Conservation (phyloP, 2,888 invertebrate genomes). For the Drosophila bunnanda region DNA sequence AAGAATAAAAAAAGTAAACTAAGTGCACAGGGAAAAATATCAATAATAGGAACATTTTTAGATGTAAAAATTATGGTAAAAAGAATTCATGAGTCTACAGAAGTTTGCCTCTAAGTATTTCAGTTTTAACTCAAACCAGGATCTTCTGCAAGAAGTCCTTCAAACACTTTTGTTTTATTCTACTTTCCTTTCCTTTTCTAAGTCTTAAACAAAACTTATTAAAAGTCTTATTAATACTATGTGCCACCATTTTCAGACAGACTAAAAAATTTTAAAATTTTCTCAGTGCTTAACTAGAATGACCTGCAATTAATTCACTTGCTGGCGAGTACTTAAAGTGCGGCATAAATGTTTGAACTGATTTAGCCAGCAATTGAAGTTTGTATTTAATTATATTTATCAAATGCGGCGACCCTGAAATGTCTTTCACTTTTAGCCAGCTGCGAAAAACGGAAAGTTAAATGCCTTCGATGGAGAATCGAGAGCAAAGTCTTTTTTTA, state of each 20-base stretch:
- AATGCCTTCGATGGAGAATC: conserved; percentile 54
- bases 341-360: conserved; percentile 19
- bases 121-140: neutral
- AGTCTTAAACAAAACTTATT: neutral
- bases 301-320: conserved; percentile 32
- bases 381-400: conserved; percentile 33
- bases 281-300: conserved; percentile 13
- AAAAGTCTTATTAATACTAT: neutral
- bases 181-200: no score
- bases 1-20: conserved; percentile 12
- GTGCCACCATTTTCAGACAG: neutral
- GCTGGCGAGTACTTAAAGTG: conserved; percentile 32
- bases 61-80: neutral
- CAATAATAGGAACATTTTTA: neutral
- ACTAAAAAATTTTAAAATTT: neutral
- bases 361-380: conserved; percentile 25
- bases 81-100: neutral
- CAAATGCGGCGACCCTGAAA: conserved; percentile 75
- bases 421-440: conserved; percentile 52
- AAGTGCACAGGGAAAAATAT: neutral
- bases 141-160: neutral
- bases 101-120: neutral
- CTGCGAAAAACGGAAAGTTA: conserved; percentile 70
- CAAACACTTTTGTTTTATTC: no score
- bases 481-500: conserved; percentile 53